phyloP scores from a whole-genome alignment of 2,888 invertebrate species.

The Cosmia pyralina region DNA sequence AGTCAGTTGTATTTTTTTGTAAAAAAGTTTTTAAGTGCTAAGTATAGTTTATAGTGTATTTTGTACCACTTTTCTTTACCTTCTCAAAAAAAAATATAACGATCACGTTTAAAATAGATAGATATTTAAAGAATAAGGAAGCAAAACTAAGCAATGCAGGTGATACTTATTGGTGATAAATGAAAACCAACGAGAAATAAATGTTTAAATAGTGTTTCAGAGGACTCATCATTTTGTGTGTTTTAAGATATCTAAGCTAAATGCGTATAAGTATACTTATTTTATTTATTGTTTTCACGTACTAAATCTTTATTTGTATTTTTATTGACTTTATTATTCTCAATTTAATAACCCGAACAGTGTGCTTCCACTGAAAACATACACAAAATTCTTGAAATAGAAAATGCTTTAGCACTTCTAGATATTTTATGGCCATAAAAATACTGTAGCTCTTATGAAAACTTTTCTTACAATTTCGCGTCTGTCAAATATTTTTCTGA shows the following conservation, averaged over 20 bases:
- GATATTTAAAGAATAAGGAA: neutral
- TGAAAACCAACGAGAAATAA: neutral
- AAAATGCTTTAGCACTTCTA: neutral
- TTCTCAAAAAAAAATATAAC: too few species aligned
- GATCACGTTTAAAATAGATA: neutral
- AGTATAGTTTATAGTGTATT: too few species aligned
- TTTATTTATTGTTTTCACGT: too few species aligned
- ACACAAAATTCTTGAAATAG: neutral
- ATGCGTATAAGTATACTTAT: neutral
- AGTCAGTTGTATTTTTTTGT: too few species aligned
- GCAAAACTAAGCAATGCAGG: neutral
- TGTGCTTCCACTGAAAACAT: neutral
- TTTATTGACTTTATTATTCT: neutral
- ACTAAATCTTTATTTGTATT: neutral
- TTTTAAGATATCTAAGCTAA: neutral
- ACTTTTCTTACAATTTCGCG: neutral
- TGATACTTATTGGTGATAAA: neutral
- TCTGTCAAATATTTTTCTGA: neutral
- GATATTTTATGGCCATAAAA: neutral
- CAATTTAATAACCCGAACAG: neutral
- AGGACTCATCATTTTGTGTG: neutral
- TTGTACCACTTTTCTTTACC: too few species aligned
- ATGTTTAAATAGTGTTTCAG: neutral
- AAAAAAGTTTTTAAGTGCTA: too few species aligned
- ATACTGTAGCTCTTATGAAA: neutral